Percentiles rank a stretch among this genome's conserved stretches.
Evolutionary conservation across 1,140 invertebrate genomes (phyloP).

Genomic region (Diachasmimorpha longicaudata): DNA sequence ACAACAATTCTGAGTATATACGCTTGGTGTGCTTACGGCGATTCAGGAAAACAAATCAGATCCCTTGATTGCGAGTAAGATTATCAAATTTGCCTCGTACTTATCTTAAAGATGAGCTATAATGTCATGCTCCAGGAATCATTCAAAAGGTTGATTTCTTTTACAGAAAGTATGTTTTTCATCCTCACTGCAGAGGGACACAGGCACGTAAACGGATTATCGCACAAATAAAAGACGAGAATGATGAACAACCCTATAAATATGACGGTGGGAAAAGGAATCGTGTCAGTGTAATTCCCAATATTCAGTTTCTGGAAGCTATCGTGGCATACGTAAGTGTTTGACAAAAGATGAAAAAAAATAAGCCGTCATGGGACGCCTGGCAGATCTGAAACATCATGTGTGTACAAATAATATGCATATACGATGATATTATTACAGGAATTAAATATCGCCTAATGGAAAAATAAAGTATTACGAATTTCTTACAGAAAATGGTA

Average conservation of each 20-base stretch:
- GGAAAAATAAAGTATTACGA: too few species aligned
- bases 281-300: background rate
- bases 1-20: constrained; percentile 9
- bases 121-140: too few species aligned
- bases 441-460: too few species aligned
- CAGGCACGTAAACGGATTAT: constrained; percentile 30
- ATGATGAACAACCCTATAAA: constrained; percentile 12
- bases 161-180: constrained; percentile 27
- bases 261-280: background rate
- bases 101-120: too few species aligned
- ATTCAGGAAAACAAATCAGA: background rate
- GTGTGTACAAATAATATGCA: too few species aligned
- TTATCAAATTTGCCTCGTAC: background rate
- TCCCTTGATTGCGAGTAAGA: constrained; percentile 19
- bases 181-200: constrained; percentile 28
- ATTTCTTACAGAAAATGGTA: too few species aligned
- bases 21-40: background rate
- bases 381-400: too few species aligned
- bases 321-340: background rate
- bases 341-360: too few species aligned
- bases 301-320: background rate
- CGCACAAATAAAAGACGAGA: constrained; percentile 1
- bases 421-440: too few species aligned
- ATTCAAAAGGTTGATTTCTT: too few species aligned
- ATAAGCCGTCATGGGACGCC: too few species aligned